These are phyloP conservation scores for Seriola dumerili DNA, from an alignment of 2,113 vertebrate genomes.

Conservation along the genomic window DNA sequence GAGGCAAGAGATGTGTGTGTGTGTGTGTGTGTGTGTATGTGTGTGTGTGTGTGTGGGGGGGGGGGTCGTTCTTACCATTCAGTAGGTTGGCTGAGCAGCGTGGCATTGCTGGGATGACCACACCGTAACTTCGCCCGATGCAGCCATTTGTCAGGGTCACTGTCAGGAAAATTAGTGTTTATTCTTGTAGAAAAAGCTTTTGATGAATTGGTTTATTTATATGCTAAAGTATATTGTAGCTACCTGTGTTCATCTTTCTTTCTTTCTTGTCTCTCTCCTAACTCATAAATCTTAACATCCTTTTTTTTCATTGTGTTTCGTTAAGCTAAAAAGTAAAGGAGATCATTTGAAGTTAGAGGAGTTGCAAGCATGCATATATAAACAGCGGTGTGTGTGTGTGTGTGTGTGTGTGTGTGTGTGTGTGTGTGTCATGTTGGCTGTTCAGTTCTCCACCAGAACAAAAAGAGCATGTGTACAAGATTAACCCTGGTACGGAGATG, in stretches of 20 bases:
- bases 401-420: constrained; percentile 24
- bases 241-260: constrained; percentile 28
- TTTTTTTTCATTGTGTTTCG: constrained; percentile 23
- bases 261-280: constrained; percentile 20
- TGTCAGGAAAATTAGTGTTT: constrained; percentile 93
- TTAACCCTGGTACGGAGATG: constrained; percentile 55
- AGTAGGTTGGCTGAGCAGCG: constrained; percentile 58
- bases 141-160: constrained; percentile 96
- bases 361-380: constrained; percentile 55
- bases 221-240: constrained; percentile 90
- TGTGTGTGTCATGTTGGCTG: constrained; percentile 23
- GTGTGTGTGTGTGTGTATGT: not conserved
- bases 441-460: constrained; percentile 30
- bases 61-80: constrained; percentile 21
- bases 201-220: constrained; percentile 99
- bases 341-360: constrained; percentile 62
- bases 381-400: constrained; percentile 38
- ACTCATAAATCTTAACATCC: constrained; percentile 15
- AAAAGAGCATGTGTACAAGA: constrained; percentile 45
- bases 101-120: constrained; percentile 85
- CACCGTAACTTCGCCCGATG: constrained; percentile 65
- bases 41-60: not conserved
- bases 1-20: not conserved
- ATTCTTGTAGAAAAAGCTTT: constrained; percentile 91
- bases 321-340: constrained; percentile 35